phyloP scores from a whole-genome alignment of 2,888 invertebrate species.

The Lysandra coridon region DNA sequence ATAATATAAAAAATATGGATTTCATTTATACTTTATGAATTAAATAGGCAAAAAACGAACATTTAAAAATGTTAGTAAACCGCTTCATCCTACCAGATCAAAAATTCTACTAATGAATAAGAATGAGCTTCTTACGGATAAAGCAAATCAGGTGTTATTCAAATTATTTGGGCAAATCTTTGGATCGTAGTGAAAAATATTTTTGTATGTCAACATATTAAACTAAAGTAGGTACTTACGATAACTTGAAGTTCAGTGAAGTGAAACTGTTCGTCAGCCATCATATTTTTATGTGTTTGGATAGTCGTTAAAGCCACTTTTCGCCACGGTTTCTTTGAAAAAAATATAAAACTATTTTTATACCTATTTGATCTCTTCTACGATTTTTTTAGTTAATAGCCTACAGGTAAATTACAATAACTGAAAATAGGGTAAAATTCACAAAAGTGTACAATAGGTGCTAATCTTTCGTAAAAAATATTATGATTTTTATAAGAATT shows the following conservation, averaged over 20 bases:
- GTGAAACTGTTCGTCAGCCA: neutral
- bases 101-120: neutral
- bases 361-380: no score
- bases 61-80: no score
- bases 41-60: no score
- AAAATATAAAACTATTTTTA: neutral
- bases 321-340: neutral
- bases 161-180: neutral
- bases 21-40: no score
- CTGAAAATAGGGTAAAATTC: no score
- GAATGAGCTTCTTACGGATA: neutral
- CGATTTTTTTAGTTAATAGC: no score
- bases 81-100: no score
- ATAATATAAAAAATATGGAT: no score
- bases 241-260: neutral
- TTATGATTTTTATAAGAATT: no score
- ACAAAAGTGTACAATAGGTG: no score
- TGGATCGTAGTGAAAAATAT: neutral
- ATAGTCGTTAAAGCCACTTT: neutral
- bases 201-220: neutral
- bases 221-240: neutral
- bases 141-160: neutral
- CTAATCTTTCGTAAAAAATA: no score
- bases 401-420: no score
- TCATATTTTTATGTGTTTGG: neutral